Conservation (phyloP, 2,113 vertebrate species). For the Chascanopsetta lugubris region DNA sequence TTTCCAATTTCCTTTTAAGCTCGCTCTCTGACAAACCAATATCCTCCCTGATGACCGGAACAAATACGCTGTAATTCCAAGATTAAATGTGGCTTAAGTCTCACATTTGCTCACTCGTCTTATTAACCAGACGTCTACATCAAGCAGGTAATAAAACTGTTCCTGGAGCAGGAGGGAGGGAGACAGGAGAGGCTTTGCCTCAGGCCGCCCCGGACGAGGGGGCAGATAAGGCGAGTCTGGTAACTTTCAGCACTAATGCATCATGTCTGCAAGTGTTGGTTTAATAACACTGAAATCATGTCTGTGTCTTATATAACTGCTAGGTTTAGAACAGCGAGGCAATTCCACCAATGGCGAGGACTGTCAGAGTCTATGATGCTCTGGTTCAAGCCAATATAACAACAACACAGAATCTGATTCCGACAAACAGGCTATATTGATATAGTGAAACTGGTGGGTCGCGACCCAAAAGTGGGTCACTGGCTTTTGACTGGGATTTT, state of each 20-base stretch:
- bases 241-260: neutral
- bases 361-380: too few species aligned
- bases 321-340: too few species aligned
- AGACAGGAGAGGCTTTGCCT: neutral
- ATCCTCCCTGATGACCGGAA: constrained; percentile 5
- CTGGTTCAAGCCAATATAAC: too few species aligned
- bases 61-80: constrained; percentile 24
- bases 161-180: constrained; percentile 3
- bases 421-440: too few species aligned
- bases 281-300: neutral
- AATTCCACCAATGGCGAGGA: neutral
- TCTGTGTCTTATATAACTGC: too few species aligned
- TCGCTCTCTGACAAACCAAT: neutral
- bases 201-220: neutral
- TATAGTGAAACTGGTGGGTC: too few species aligned
- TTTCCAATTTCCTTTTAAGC: neutral
- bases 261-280: neutral
- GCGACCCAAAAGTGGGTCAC: too few species aligned
- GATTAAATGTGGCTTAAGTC: constrained; percentile 18
- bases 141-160: constrained; percentile 35
- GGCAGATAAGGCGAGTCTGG: neutral
- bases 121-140: constrained; percentile 27
- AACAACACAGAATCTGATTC: too few species aligned
- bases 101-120: constrained; percentile 5
- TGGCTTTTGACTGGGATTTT: too few species aligned